These are phyloP conservation scores for Haliclona indistincta DNA, from an alignment of 37 sponge, comb jelly and placozoan species.

Conservation along the genomic window DNA sequence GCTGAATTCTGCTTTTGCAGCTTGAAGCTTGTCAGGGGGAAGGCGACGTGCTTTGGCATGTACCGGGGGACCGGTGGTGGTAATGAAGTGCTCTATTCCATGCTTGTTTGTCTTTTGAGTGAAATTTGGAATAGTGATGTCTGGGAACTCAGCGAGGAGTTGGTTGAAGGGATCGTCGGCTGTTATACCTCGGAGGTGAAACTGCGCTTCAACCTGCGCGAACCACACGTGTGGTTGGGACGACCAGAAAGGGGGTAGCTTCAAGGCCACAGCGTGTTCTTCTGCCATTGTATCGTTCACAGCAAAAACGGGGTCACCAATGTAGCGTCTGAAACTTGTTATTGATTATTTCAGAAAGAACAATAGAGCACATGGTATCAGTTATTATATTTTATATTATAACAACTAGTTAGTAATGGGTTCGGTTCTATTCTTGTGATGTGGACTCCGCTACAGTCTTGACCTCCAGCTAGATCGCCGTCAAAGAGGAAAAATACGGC, in stretches of 20 bases:
- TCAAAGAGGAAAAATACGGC: too few species aligned
- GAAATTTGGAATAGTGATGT: slow-evolving; percentile 25
- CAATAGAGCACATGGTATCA: too few species aligned
- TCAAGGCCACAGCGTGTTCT: slow-evolving; percentile 1
- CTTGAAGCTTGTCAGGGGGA: slow-evolving; percentile 20
- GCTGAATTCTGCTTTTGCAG: slow-evolving; percentile 28
- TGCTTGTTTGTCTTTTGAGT: slow-evolving; percentile 14
- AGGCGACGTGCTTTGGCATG: slow-evolving; percentile 35
- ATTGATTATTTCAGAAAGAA: too few species aligned
- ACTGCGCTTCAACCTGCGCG: slow-evolving; percentile 8
- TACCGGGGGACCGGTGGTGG: slow-evolving; percentile 46
- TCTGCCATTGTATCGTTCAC: too few species aligned
- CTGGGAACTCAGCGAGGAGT: slow-evolving; percentile 18
- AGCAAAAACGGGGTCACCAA: too few species aligned
- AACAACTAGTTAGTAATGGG: too few species aligned
- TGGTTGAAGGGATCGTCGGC: too few species aligned
- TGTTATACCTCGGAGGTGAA: background rate
- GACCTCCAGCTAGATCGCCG: too few species aligned
- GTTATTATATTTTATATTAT: too few species aligned
- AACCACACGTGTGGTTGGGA: background rate
- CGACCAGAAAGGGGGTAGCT: slow-evolving; percentile 8
- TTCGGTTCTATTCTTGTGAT: too few species aligned
- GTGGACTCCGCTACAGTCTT: too few species aligned
- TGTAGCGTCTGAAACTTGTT: too few species aligned
- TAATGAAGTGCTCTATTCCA: slow-evolving; percentile 29